Evolutionary conservation across 1,140 invertebrate genomes (phyloP).

Genomic region (Kradibia gibbosae): DNA sequence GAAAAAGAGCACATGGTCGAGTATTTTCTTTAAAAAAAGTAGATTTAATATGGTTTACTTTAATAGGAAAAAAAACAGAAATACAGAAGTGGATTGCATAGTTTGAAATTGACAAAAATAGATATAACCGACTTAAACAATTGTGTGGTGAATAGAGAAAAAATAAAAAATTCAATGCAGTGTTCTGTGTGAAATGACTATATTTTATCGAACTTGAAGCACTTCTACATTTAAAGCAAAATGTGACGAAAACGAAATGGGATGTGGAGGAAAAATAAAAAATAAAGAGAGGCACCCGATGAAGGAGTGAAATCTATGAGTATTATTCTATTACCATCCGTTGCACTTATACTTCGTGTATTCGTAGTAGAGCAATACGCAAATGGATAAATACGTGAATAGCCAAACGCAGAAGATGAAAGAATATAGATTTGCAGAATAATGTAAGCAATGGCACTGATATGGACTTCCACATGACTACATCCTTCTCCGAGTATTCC

Average conservation of each 20-base stretch:
- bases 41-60: neutral
- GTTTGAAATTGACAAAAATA: neutral
- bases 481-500: no score
- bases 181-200: neutral
- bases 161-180: constrained; percentile 9
- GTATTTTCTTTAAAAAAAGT: neutral
- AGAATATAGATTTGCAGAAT: neutral
- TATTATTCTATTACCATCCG: neutral
- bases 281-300: neutral
- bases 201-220: neutral
- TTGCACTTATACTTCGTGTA: neutral
- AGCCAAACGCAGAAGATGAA: neutral
- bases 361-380: no score
- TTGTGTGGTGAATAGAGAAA: neutral
- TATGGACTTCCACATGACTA: neutral
- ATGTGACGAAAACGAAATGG: constrained; percentile 1
- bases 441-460: neutral
- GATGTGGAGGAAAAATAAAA: neutral
- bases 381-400: no score
- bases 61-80: neutral
- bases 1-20: neutral
- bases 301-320: neutral
- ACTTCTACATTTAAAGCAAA: neutral
- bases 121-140: neutral
- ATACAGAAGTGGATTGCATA: neutral